phyloP scores from a whole-genome alignment of 2,113 vertebrate species.

The Leuciscus idus region DNA sequence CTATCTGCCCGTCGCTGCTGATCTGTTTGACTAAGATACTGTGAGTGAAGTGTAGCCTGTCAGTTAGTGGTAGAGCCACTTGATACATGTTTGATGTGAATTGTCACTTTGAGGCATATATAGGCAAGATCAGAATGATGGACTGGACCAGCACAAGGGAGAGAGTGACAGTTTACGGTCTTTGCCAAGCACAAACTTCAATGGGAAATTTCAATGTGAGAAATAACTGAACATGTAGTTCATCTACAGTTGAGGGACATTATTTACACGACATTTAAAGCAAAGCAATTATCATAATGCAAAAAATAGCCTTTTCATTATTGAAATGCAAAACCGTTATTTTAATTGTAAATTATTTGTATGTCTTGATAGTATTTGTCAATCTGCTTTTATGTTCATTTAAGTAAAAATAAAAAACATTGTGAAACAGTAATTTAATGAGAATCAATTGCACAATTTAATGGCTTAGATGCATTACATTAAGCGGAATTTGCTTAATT shows the following conservation, averaged over 20 bases:
- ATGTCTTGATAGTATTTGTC: no score
- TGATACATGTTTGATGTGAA: conserved; percentile 7
- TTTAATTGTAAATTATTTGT: not conserved
- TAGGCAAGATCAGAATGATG: conserved; percentile 20
- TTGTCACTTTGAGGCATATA: conserved; percentile 12
- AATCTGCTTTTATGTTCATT: no score
- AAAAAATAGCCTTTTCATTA: not conserved
- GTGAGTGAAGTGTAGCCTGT: conserved; percentile 28
- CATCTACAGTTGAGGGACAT: not conserved
- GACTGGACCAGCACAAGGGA: not conserved
- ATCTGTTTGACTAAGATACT: conserved; percentile 27
- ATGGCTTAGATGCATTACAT: no score
- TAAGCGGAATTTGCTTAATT: no score
- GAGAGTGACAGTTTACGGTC: not conserved
- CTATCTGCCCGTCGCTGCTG: not conserved
- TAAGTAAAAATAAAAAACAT: no score
- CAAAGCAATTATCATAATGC: not conserved
- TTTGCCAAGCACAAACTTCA: not conserved
- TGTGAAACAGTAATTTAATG: no score
- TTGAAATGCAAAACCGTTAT: not conserved
- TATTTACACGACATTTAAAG: not conserved
- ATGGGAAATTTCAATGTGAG: not conserved
- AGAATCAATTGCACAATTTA: no score
- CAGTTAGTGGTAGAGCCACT: conserved; percentile 6
- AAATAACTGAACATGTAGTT: not conserved